A percentile compares a stretch with the other conserved stretches of the same genome.
These are phyloP conservation scores for Pollenia amentaria DNA, from an alignment of 2,888 invertebrate species.

Conservation along the genomic window DNA sequence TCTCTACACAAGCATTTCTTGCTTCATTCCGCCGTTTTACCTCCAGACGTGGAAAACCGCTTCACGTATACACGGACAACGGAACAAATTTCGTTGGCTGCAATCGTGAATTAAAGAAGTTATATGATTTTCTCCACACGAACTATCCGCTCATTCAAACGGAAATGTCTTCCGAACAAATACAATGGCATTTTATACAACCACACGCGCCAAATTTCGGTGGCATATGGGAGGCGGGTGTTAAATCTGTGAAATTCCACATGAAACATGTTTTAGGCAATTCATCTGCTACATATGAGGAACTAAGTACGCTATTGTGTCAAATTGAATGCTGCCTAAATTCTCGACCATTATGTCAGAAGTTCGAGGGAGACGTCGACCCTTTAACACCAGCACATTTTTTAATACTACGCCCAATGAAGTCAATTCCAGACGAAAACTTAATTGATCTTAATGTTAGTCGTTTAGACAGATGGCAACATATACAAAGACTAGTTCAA, in stretches of 20 bases:
- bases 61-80: not conserved
- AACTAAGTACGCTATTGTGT: slow-evolving; percentile 54
- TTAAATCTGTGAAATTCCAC: slow-evolving; percentile 30
- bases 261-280: slow-evolving; percentile 51
- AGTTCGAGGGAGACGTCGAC: no score
- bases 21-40: no score
- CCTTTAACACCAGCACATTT: no score
- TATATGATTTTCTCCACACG: no score
- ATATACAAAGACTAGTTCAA: no score
- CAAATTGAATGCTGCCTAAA: slow-evolving; percentile 57
- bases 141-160: not conserved
- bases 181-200: not conserved
- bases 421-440: not conserved
- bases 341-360: no score
- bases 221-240: not conserved
- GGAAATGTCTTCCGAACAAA: not conserved
- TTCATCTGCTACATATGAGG: slow-evolving; percentile 51
- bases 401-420: slow-evolving; percentile 49
- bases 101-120: not conserved
- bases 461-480: no score
- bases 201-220: not conserved
- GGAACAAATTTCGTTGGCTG: not conserved
- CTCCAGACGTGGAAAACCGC: not conserved
- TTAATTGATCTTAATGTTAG: no score
- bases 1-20: no score